Percentiles rank a stretch among this genome's conserved stretches.
phyloP scores from a whole-genome alignment of 2,113 vertebrate species.

The Anser brachyrhynchus region DNA sequence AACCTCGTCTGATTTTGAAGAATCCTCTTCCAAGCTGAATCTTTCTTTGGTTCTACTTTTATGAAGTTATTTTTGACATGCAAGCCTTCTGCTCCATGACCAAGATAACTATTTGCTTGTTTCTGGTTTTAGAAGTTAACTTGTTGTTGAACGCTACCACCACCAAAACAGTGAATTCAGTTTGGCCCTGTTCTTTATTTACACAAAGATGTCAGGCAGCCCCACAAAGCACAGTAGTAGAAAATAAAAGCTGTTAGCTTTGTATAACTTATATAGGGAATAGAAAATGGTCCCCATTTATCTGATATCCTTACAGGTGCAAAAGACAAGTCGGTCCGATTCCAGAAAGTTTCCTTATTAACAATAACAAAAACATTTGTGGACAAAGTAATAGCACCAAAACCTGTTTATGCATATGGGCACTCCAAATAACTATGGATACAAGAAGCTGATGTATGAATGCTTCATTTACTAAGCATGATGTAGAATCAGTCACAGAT shows the following conservation, averaged over 20 bases:
- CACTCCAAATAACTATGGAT: not conserved
- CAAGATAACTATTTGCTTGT: not conserved
- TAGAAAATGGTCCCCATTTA: not conserved
- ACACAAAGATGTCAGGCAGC: not conserved
- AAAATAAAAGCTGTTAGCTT: not conserved
- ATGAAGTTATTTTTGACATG: not conserved
- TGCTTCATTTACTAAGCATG: not conserved
- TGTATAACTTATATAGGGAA: not conserved
- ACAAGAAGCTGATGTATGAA: not conserved
- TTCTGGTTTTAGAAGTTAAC: not conserved
- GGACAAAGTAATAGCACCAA: not conserved
- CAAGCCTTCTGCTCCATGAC: not conserved
- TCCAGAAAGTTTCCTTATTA: not conserved
- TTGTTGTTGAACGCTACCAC: not conserved
- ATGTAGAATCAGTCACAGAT: not conserved
- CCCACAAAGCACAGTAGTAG: not conserved
- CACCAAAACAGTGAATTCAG: not conserved
- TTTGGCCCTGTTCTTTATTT: not conserved
- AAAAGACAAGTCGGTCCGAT: not conserved
- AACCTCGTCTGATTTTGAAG: not conserved
- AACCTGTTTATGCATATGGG: not conserved
- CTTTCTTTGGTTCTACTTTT: not conserved
- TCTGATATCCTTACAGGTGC: not conserved
- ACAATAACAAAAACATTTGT: not conserved
- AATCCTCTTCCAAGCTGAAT: not conserved